Evolutionary conservation across 2,113 vertebrate species (phyloP).

Genomic region (Vicugna pacos): DNA sequence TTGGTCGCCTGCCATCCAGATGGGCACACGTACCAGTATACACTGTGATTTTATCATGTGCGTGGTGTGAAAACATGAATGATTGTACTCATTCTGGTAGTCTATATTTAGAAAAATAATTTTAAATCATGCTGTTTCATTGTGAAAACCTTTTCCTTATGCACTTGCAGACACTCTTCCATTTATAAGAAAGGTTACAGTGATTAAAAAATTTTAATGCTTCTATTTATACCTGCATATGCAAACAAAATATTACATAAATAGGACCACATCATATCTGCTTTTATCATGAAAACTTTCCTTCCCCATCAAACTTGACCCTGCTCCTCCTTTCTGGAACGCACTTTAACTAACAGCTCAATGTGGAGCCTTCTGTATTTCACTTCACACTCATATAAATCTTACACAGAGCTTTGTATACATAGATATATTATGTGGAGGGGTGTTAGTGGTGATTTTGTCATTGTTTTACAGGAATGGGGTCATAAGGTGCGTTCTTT

Average conservation of each 20-base stretch:
- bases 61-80: not conserved
- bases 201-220: not conserved
- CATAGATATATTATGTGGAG: accelerated
- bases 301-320: not conserved
- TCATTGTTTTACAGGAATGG: not conserved
- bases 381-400: not conserved
- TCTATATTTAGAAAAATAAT: not conserved
- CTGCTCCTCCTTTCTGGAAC: not conserved
- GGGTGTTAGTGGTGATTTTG: not conserved
- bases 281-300: slow-evolving; percentile 11
- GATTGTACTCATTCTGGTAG: not conserved
- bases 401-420: not conserved
- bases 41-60: not conserved
- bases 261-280: not conserved
- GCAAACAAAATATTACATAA: not conserved
- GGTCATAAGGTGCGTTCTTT: not conserved
- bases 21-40: not conserved
- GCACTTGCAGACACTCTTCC: not conserved
- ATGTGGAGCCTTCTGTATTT: not conserved
- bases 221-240: not conserved
- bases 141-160: slow-evolving; percentile 18
- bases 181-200: not conserved
- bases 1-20: not conserved
- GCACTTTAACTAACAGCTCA: not conserved
- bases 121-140: not conserved